Evolutionary conservation across 1,140 invertebrate genomes (phyloP).

Genomic region (Sesamia nonagrioides): DNA sequence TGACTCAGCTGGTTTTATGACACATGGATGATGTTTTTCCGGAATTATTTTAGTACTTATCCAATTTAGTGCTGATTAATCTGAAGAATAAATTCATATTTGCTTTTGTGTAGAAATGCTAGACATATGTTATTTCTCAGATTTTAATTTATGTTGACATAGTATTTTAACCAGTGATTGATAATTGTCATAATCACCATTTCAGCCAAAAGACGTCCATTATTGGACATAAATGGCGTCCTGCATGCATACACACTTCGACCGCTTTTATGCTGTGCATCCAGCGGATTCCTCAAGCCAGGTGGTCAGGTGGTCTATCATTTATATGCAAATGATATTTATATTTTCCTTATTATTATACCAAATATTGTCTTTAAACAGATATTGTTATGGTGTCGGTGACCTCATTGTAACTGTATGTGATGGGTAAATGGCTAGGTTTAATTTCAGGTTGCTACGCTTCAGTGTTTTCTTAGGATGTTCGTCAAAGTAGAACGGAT

Average conservation of each 20-base stretch:
- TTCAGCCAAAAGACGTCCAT: too few relatives aligned
- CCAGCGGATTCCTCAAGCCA: too few relatives aligned
- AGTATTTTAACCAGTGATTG: background rate
- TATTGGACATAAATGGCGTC: too few relatives aligned
- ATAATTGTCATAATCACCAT: too few relatives aligned
- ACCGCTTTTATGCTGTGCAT: too few relatives aligned
- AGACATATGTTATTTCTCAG: too few relatives aligned
- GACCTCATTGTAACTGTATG: constrained; percentile 19
- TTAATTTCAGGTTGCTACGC: constrained; percentile 33
- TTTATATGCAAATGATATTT: background rate
- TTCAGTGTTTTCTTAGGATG: constrained; percentile 23
- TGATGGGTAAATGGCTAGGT: constrained; percentile 23
- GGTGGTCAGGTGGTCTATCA: background rate
- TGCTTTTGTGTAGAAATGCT: too few relatives aligned
- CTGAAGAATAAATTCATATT: background rate
- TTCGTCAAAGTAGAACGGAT: constrained; percentile 7
- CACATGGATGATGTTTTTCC: constrained; percentile 37
- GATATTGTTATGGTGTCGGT: constrained; percentile 30
- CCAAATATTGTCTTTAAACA: constrained; percentile 32
- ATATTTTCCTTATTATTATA: background rate
- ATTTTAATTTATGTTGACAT: too few relatives aligned
- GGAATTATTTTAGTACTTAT: constrained; percentile 29
- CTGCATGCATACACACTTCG: too few relatives aligned
- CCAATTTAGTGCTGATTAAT: background rate
- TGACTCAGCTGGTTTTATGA: constrained; percentile 60